These are phyloP conservation scores for Myoxocephalus aenaeus DNA, from an alignment of 2,797 vertebrate species.

Conservation along the genomic window DNA sequence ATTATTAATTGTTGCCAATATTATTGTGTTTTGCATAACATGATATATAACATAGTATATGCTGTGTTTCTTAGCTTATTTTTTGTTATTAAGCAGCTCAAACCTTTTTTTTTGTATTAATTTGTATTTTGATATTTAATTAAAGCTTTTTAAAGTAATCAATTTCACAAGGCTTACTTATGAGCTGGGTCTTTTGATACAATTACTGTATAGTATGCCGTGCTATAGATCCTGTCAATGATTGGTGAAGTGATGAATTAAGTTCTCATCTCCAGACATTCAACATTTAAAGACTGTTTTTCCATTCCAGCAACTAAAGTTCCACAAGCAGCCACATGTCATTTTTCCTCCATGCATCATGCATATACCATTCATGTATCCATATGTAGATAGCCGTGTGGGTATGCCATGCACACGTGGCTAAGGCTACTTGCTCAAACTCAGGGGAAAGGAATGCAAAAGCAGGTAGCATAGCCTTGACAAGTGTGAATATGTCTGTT, in stretches of 20 bases:
- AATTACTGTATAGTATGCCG: background rate
- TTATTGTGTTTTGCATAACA: background rate
- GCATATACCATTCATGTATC: constrained; percentile 23
- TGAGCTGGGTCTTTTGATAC: background rate
- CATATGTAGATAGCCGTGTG: constrained; percentile 41
- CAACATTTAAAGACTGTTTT: constrained; percentile 1
- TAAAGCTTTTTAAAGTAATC: constrained; percentile 1
- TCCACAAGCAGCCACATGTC: constrained; percentile 12
- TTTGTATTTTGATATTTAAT: constrained; percentile 7
- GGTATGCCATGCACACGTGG: constrained; percentile 40
- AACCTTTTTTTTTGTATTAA: background rate
- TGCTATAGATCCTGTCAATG: background rate
- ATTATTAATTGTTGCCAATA: background rate
- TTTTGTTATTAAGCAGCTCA: background rate
- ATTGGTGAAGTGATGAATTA: background rate
- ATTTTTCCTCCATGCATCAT: constrained; percentile 13
- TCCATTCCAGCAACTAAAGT: constrained; percentile 14
- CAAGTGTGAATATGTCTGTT: constrained; percentile 82
- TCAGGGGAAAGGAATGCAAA: constrained; percentile 64
- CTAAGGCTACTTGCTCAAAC: constrained; percentile 50
- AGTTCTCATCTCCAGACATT: background rate
- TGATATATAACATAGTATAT: background rate
- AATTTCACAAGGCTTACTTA: background rate
- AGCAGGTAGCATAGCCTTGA: constrained; percentile 75
- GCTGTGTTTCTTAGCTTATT: background rate